Percentiles rank a stretch among this genome's conserved stretches.
phyloP scores from a whole-genome alignment of 1,140 invertebrate species.

The Heliconius himera region DNA sequence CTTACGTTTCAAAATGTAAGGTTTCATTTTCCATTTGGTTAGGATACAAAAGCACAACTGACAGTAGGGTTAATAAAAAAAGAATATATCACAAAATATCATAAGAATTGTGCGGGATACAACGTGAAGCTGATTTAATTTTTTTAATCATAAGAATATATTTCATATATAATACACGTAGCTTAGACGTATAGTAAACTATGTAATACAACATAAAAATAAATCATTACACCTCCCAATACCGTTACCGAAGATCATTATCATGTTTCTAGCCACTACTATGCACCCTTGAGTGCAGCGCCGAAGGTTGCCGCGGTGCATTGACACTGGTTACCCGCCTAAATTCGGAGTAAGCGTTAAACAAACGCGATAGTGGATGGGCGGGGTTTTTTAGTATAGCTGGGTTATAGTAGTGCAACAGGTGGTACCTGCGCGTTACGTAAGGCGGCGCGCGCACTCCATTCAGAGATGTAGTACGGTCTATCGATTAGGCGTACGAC shows the following conservation, averaged over 20 bases:
- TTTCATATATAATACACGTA: background rate
- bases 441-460: constrained; percentile 74
- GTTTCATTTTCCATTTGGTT: too few species aligned
- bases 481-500: constrained; percentile 72
- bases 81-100: background rate
- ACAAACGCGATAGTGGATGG: constrained; percentile 43
- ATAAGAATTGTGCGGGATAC: too few species aligned
- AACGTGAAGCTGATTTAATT: too few species aligned
- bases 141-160: background rate
- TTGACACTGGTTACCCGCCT: constrained; percentile 67
- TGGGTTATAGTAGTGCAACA: constrained; percentile 76
- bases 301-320: constrained; percentile 75
- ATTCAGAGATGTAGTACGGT: constrained; percentile 71
- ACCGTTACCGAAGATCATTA: constrained; percentile 73
- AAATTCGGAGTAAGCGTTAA: constrained; percentile 48
- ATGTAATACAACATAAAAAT: constrained; percentile 19
- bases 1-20: too few species aligned
- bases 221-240: constrained; percentile 47
- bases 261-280: constrained; percentile 65
- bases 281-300: constrained; percentile 77
- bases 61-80: background rate
- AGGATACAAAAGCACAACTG: background rate
- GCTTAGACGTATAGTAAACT: background rate
- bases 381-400: constrained; percentile 49
- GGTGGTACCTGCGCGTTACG: constrained; percentile 73